Percentiles rank a stretch among this genome's conserved stretches.
These are phyloP conservation scores for Synanthedon formicaeformis DNA, from an alignment of 2,888 invertebrate genomes.

Conservation along the genomic window DNA sequence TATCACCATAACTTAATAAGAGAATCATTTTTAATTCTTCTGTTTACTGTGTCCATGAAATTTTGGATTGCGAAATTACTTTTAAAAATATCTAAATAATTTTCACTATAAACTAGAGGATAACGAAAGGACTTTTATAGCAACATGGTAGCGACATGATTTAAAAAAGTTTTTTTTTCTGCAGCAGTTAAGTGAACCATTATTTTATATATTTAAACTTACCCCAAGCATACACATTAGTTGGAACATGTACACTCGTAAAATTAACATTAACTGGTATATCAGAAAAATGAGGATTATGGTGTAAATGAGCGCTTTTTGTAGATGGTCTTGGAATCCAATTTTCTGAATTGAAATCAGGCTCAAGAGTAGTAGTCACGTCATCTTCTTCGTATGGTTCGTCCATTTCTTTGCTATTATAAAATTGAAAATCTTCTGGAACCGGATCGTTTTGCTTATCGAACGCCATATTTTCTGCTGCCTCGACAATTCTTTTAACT, in stretches of 20 bases:
- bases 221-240: slow-evolving; percentile 94
- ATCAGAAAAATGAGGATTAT: slow-evolving; percentile 82
- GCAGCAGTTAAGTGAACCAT: not conserved
- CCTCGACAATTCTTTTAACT: slow-evolving; percentile 88
- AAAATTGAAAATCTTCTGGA: slow-evolving; percentile 75
- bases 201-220: slow-evolving; percentile 18
- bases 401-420: slow-evolving; percentile 78
- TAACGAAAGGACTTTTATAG: not conserved
- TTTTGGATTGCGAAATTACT: no score
- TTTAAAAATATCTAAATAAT: no score
- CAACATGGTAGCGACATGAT: no score
- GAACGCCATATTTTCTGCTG: slow-evolving; percentile 85
- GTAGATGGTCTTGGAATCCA: slow-evolving; percentile 68
- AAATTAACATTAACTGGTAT: slow-evolving; percentile 81
- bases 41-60: no score
- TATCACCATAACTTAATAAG: not conserved
- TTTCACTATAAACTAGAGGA: no score
- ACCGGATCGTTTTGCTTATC: slow-evolving; percentile 64
- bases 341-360: slow-evolving; percentile 60
- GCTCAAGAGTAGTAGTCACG: slow-evolving; percentile 66
- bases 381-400: slow-evolving; percentile 65
- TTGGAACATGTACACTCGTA: slow-evolving; percentile 95
- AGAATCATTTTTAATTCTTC: not conserved
- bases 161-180: not conserved
- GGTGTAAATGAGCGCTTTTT: slow-evolving; percentile 74